These are phyloP conservation scores for Aphis craccivora DNA, from an alignment of 1,140 invertebrate genomes.

Conservation along the genomic window DNA sequence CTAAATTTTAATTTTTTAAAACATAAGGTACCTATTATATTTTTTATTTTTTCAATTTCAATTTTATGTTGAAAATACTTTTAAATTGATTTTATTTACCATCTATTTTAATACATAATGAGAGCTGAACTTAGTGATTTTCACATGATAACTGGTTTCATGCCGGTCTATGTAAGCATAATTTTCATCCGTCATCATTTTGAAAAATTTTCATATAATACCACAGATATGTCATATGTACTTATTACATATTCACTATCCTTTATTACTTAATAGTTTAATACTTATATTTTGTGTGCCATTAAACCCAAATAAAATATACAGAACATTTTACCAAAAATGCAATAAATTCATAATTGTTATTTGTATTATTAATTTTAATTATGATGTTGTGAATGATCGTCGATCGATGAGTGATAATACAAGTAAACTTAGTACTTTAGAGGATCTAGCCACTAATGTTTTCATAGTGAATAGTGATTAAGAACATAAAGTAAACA, in stretches of 20 bases:
- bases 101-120: not conserved
- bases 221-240: not conserved
- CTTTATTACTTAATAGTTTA: not conserved
- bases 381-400: not conserved
- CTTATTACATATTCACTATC: no score
- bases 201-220: not conserved
- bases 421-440: no score
- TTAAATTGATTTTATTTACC: not conserved
- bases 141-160: not conserved
- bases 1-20: no score
- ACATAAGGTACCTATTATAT: no score
- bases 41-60: no score
- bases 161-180: not conserved
- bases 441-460: not conserved
- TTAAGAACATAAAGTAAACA: not conserved
- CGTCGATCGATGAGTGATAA: not conserved
- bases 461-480: not conserved
- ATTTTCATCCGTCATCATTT: not conserved
- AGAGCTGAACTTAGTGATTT: not conserved
- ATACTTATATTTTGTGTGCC: not conserved
- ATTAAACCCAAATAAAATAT: not conserved
- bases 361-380: not conserved
- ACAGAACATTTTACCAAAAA: not conserved
- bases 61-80: not conserved
- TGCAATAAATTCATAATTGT: not conserved